Percentiles rank a stretch among this genome's conserved stretches.
These are phyloP conservation scores for Rhinoptilus africanus DNA, from an alignment of 2,113 vertebrate genomes.

Conservation along the genomic window DNA sequence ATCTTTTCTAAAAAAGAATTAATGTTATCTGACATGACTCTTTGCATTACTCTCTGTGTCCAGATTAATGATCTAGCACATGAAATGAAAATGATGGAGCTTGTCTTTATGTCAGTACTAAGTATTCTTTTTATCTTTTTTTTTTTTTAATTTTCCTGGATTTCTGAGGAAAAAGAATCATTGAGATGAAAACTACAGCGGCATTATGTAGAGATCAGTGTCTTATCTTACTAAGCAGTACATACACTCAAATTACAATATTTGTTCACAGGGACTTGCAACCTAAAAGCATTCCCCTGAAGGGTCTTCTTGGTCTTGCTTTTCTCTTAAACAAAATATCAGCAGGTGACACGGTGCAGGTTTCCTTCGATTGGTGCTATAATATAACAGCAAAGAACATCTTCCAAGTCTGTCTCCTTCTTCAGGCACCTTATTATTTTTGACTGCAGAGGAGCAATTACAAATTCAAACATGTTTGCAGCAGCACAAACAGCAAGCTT, in stretches of 20 bases:
- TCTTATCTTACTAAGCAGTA: not conserved
- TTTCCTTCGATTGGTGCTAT: not conserved
- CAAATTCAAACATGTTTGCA: not conserved
- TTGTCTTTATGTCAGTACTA: not conserved
- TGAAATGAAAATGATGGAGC: not conserved
- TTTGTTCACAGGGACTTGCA: not conserved
- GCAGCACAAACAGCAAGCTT: not conserved
- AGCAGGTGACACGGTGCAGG: not conserved
- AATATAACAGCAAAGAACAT: not conserved
- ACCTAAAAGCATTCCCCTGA: not conserved
- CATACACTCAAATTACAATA: not conserved
- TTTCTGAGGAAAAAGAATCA: not conserved
- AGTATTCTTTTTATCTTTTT: not conserved
- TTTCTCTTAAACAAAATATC: not conserved
- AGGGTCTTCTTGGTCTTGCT: not conserved
- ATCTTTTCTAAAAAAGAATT: not conserved
- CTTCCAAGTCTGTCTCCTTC: not conserved
- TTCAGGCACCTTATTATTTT: not conserved
- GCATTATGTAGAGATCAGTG: not conserved
- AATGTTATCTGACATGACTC: not conserved
- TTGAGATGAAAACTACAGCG: not conserved
- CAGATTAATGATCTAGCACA: not conserved
- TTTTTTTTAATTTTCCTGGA: not conserved
- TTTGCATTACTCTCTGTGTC: not conserved
- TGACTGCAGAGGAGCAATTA: not conserved